phyloP scores from a whole-genome alignment of 2,888 invertebrate species.

The Dorcus hopei region DNA sequence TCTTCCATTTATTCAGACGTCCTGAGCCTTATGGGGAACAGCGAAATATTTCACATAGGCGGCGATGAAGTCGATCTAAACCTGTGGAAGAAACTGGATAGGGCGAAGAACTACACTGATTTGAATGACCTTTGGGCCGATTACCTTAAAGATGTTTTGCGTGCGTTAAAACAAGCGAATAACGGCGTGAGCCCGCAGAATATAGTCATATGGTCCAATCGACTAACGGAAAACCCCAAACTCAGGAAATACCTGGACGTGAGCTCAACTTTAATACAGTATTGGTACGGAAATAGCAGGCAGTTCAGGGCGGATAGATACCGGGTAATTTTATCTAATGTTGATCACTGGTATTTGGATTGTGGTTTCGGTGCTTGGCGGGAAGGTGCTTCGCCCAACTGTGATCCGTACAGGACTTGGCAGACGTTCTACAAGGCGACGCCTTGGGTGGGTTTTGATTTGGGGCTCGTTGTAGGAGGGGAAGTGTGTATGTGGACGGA shows the following conservation, averaged over 20 bases:
- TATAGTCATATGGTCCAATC: conserved; percentile 72
- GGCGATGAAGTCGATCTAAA: conserved; percentile 74
- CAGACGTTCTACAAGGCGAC: conserved; percentile 77
- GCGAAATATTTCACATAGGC: conserved; percentile 77
- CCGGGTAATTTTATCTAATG: conserved; percentile 73
- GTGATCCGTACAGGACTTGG: conserved; percentile 82
- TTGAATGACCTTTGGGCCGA: conserved; percentile 69
- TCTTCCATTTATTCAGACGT: conserved; percentile 73
- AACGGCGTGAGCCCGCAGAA: conserved; percentile 52
- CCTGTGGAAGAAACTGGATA: conserved; percentile 56
- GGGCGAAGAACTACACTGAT: conserved; percentile 49
- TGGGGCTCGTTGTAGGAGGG: conserved; percentile 59
- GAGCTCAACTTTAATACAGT: conserved; percentile 62
- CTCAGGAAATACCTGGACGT: conserved; percentile 39
- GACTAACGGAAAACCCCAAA: conserved; percentile 67
- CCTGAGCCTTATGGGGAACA: conserved; percentile 65
- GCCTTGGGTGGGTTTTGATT: conserved; percentile 59
- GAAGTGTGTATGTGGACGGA: conserved; percentile 83
- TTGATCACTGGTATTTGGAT: conserved; percentile 82
- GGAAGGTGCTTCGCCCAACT: conserved; percentile 68
- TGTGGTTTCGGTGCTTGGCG: conserved; percentile 84
- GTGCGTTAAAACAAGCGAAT: conserved; percentile 58
- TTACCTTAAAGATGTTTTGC: conserved; percentile 62
- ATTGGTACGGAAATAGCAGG: conserved; percentile 72
- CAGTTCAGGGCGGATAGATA: conserved; percentile 69